Percentiles rank a stretch among this genome's conserved stretches.
phyloP scores from a whole-genome alignment of 2,888 invertebrate species.

The Eristalis tenax region DNA sequence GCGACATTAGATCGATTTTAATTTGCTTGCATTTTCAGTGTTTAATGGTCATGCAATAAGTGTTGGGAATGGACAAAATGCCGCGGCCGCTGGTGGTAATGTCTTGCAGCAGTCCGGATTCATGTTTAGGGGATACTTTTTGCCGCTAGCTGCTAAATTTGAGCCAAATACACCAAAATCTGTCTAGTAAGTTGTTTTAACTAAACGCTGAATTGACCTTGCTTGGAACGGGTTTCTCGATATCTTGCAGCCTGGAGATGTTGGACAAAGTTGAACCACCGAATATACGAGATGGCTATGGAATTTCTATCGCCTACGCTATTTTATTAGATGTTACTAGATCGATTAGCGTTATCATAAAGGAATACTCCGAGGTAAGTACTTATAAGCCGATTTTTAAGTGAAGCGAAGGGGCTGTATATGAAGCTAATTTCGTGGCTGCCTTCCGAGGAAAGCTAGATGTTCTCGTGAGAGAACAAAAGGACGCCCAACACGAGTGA shows the following conservation, averaged over 20 bases:
- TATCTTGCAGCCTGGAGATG: conserved; percentile 91
- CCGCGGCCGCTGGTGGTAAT: conserved; percentile 73
- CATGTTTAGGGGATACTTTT: conserved; percentile 94
- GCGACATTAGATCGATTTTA: background rate
- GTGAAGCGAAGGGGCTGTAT: too few species aligned
- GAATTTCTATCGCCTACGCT: conserved; percentile 96
- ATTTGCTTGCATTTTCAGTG: conserved; percentile 63
- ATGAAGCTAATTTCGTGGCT: too few species aligned
- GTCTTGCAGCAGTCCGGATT: conserved; percentile 94
- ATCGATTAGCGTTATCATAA: conserved; percentile 84
- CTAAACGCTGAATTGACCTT: background rate
- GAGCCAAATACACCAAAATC: conserved; percentile 93
- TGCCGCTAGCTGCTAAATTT: conserved; percentile 93
- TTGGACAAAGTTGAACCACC: conserved; percentile 97
- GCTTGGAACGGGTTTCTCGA: background rate
- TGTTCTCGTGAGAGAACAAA: too few species aligned
- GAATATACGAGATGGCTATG: conserved; percentile 97
- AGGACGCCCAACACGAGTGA: too few species aligned
- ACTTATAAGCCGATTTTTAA: too few species aligned
- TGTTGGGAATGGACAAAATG: conserved; percentile 75
- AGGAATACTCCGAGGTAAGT: conserved; percentile 44
- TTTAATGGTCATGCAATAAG: conserved; percentile 76
- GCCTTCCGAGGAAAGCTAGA: too few species aligned
- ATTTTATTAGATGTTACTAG: conserved; percentile 95
- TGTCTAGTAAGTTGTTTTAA: conserved; percentile 88